Conservation (phyloP, 1,140 invertebrate genomes). For the Lepidostoma basale region DNA sequence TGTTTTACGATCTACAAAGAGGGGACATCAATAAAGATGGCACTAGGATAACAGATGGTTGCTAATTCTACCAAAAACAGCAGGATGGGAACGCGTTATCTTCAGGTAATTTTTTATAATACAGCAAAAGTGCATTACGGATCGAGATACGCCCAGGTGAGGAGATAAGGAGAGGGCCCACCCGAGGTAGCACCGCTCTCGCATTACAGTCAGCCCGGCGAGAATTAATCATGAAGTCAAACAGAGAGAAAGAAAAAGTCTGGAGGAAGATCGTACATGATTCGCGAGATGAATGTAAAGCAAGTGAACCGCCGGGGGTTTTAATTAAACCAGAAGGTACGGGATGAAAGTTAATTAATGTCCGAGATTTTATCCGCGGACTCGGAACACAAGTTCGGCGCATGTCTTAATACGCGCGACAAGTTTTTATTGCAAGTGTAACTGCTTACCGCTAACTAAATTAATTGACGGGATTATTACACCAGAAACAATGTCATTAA, state of each 20-base stretch:
- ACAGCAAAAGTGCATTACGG: slow-evolving; percentile 44
- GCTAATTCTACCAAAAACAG: not conserved
- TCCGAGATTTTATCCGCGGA: slow-evolving; percentile 6
- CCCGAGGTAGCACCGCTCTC: not conserved
- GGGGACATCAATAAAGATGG: slow-evolving; percentile 13
- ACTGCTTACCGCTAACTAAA: too few species aligned
- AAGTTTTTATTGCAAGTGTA: not conserved
- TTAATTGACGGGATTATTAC: too few species aligned
- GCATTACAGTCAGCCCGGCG: slow-evolving; percentile 8
- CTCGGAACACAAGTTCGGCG: not conserved
- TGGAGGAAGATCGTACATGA: slow-evolving; percentile 2
- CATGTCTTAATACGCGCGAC: not conserved
- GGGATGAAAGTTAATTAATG: slow-evolving; percentile 12
- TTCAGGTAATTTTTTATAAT: slow-evolving; percentile 30
- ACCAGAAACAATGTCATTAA: too few species aligned
- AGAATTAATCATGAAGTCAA: not conserved
- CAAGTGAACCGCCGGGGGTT: not conserved
- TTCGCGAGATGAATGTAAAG: slow-evolving; percentile 17
- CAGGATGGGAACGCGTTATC: slow-evolving; percentile 15
- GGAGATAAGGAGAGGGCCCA: slow-evolving; percentile 19
- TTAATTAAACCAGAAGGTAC: slow-evolving; percentile 16
- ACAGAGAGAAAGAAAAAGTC: slow-evolving; percentile 4
- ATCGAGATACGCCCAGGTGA: slow-evolving; percentile 16
- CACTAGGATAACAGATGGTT: not conserved
- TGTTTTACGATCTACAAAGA: too few species aligned